Base-by-base conservation (phyloP, 2,888 invertebrate species). In the Tipula lateralis region DNA sequence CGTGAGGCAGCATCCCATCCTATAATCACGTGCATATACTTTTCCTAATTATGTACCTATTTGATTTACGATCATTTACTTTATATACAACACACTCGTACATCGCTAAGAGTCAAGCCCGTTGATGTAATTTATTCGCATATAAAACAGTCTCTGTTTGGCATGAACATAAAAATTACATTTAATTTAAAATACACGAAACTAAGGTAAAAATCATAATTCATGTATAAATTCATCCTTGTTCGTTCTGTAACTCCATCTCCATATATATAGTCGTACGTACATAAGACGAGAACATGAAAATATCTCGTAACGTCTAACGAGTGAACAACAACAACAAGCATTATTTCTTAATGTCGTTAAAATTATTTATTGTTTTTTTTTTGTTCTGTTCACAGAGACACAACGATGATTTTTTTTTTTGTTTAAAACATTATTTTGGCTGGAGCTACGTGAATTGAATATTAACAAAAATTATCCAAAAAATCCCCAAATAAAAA, bases 181-280 rank as follows among this genome's bases (percentile, higher is more conserved):
- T 66, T 66, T 66, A 66, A 66, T 66, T 66, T 66, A 66, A 12
- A 24, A 66, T 19, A 66, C 19, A 66, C 7, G 66, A 66, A 24
- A 24, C 66, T 66, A 66, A 66, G 66, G 66, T 66, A 66, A 66
- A n/a, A 66, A 66, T 66, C 66, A 66, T 66, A 24, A 66, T 66
- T 66, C 66, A 66, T 66, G 66, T 66, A 66, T 66, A 66, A 66
- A 66, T 66, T 24, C 24, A 24, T 66, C 24, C 66, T 24, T 66
- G 66, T 66, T 9, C 66, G 66, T 66, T 66, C 24, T 66, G 24
- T 66, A 66, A n/a, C n/a, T 24, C 39, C 39, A n/a, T 32, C n/a
- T 50, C 66, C 9, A 24, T 19, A 66, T n/a, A 66, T 66, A n/a
- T n/a, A n/a, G n/a, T n/a, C n/a, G n/a, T n/a, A n/a, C n/a, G n/a